Base-by-base conservation (phyloP, 2,888 invertebrate genomes). In the Alviniconcha strummeri region DNA sequence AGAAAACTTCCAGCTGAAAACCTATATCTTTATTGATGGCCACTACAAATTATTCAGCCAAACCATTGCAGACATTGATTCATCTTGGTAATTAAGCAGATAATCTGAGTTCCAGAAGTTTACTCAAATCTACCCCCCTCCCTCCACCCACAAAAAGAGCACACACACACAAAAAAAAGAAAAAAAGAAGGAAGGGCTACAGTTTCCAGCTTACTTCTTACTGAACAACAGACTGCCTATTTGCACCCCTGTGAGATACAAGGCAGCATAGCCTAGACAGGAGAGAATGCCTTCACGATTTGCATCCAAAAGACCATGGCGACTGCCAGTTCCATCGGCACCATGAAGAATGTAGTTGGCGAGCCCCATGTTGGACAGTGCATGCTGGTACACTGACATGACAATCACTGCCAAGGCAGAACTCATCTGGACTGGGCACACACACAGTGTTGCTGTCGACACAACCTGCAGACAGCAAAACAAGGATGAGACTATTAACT, bases 221-320 rank as follows among this genome's bases (percentile, higher is more conserved):
- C 87, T 88, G 71, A 91, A 88, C 6, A 93, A 84, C 54, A 87
- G 86, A 79, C 85, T 86, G 56, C 93, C 93, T 75, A 93, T 83
- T 71, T 91, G 89, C 1, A 93, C 95, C 56, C 96, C 96, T 87
- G 96, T 95, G 84, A 98, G 94, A 93, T 97, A 98, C 7, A 99
- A 94, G 0, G 96, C 95, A 0, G 97, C 94, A 93, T 97, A 99
- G 1, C 99, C 99, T 0, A 96, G 94, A 69, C 96, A 95, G 0
- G 99, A 98, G 54, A 96, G 95, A 71, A 99, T 94, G 0, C 99
- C 99, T 94, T 99, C 99, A 84, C 97, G 95, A 94, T 99, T 99
- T 0, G 98, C 97, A 76, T 95, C 94, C 7, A 98, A 87, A 64
- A 98, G 94, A 83, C 95, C 95, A 72, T 94, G 93, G 81, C 93